Evolutionary conservation across 2,113 vertebrate species (phyloP).

Genomic region (Cyphomyrus discorhynchus): DNA sequence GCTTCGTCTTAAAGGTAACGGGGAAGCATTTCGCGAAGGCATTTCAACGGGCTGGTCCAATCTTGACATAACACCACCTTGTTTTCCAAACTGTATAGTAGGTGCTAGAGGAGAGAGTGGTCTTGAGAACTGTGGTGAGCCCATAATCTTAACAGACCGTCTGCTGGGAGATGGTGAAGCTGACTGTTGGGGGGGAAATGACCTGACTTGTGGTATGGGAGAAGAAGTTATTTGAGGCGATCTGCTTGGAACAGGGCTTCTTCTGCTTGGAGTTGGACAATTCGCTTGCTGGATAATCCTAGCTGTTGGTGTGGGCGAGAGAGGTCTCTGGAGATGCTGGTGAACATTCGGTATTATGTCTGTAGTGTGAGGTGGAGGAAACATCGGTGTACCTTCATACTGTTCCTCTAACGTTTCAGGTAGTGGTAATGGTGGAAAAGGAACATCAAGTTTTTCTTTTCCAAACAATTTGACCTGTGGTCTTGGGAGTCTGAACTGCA

Average conservation of each 20-base stretch:
- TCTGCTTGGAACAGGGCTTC: conserved; percentile 55
- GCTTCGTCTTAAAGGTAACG: conserved; percentile 37
- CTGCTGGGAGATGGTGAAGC: conserved; percentile 34
- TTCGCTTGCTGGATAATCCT: conserved; percentile 61
- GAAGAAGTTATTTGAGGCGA: conserved; percentile 57
- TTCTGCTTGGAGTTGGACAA: conserved; percentile 35
- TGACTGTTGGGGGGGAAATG: conserved; percentile 15
- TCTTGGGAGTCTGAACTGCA: conserved; percentile 82
- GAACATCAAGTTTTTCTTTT: conserved; percentile 76
- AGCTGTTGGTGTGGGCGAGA: conserved; percentile 53
- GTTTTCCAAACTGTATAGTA: conserved; percentile 26
- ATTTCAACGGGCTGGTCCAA: neutral
- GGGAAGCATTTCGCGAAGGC: conserved; percentile 26
- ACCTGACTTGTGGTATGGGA: conserved; percentile 33
- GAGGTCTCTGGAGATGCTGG: conserved; percentile 31
- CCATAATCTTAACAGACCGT: conserved; percentile 28
- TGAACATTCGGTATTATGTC: conserved; percentile 16
- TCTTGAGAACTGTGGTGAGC: conserved; percentile 16
- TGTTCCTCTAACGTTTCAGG: conserved; percentile 64
- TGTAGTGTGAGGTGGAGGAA: conserved; percentile 28
- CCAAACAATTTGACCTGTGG: conserved; percentile 92
- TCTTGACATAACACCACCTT: neutral
- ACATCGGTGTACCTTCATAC: conserved; percentile 51
- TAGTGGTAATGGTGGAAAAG: conserved; percentile 66
- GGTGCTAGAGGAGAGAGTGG: conserved; percentile 24